Conservation (phyloP, 2,888 invertebrate genomes). For the Willowsia nigromaculata region DNA sequence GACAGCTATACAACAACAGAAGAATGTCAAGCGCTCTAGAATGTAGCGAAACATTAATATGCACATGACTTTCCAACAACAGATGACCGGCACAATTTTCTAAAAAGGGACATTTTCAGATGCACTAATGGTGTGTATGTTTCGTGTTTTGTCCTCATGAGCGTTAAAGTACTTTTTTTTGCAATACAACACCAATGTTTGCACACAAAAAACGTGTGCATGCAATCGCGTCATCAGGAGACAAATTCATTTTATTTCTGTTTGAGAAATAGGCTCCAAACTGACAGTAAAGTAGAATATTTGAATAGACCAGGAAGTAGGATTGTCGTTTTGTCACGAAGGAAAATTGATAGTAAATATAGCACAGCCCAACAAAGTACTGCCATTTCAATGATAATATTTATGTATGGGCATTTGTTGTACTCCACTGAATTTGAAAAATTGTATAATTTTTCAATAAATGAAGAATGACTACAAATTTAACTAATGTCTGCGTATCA, state of each 20-base stretch:
- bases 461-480: not conserved
- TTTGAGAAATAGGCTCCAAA: not conserved
- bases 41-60: not conserved
- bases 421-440: not conserved
- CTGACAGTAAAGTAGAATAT: not conserved
- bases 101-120: not conserved
- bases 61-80: conserved; percentile 43
- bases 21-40: not conserved
- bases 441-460: not conserved
- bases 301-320: not conserved
- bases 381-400: not conserved
- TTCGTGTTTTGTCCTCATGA: not conserved
- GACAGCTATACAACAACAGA: not conserved
- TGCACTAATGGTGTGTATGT: not conserved
- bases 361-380: not conserved
- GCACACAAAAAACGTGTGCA: conserved; percentile 19
- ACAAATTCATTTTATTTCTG: conserved; percentile 35
- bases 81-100: not conserved
- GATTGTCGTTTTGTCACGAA: not conserved
- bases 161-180: not conserved
- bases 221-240: conserved; percentile 62
- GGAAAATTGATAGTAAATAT: not conserved
- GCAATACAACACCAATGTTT: not conserved
- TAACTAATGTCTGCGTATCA: not conserved
- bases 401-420: not conserved